Base-by-base conservation (phyloP, 2,888 invertebrate genomes). In the Pasiphila rectangulata region DNA sequence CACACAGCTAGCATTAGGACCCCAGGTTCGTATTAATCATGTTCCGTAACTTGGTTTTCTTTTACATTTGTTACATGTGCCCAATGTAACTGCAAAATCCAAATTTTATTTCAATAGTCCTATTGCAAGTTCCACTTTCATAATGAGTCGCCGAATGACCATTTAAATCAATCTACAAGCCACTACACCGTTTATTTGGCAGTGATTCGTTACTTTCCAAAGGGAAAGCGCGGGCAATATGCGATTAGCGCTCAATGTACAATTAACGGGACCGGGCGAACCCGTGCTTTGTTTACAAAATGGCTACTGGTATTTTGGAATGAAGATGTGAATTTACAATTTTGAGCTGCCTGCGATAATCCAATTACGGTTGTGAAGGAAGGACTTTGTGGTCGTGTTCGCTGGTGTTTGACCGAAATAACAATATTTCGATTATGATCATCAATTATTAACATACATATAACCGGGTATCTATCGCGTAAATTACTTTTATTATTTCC, bases 211-310 rank as follows among this genome's bases (percentile, higher is more conserved):
- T 78, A 75, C 81, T 84, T 84, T 85, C 80, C 75, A 79, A 83
- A 81, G 72, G 79, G 84, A 85, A 84, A 84, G 83, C 76, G 75
- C 67, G 64, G 54, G 69, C 72, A 73, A 72, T 79, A 71, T 74
- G 75, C 75, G 75, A 81, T 80, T 81, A 79, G 75, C 75, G 72
- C 63, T 65, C 66, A 59, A 59, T 69, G 69, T 75, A 68, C 77
- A 81, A 83, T 84, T 83, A 86, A 81, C 81, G 79, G 79, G 67
- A 79, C 72, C 60, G 66, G 53, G 61, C 72, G 56, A 46, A 47
- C 47, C 40, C 53, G 51, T 54, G 56, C 59, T 59, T 59, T 59
- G 59, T 59, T 56, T 59, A 51, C 53, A 42, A 56, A 59, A 53
- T 51, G 53, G 49, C 56, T 49, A 34, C 40, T 51, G 51, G 54